Evolutionary conservation across 2,113 vertebrate species (phyloP).

Genomic region (Scolopax mira): DNA sequence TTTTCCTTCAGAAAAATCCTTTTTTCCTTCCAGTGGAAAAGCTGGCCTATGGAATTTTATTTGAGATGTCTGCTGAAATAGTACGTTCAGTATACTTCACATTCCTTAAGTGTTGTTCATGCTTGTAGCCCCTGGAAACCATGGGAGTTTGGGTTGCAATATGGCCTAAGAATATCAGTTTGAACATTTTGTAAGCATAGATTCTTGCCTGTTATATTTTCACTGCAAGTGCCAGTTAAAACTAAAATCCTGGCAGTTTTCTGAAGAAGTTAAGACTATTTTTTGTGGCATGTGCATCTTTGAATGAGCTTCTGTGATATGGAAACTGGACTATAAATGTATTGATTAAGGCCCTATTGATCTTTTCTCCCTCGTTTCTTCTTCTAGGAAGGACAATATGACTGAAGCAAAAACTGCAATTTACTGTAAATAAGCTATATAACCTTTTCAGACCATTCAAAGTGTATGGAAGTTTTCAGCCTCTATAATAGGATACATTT

Average conservation of each 20-base stretch:
- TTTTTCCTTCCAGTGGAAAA: not conserved
- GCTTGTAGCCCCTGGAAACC: slow-evolving; percentile 6
- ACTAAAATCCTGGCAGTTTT: not conserved
- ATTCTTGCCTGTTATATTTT: not conserved
- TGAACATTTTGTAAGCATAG: not conserved
- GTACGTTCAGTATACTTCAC: not conserved
- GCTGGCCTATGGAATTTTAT: not conserved
- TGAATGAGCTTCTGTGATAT: not conserved
- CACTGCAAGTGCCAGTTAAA: not conserved
- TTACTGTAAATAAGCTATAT: not conserved
- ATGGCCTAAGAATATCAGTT: not conserved
- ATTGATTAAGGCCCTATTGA: not conserved
- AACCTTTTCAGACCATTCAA: not conserved
- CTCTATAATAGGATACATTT: not conserved
- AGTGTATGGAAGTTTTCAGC: not conserved
- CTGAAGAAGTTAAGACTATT: not conserved
- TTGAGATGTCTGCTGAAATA: slow-evolving; percentile 20
- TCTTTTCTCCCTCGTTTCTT: not conserved
- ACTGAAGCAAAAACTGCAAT: not conserved
- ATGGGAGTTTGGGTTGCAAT: not conserved
- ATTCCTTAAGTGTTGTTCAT: slow-evolving; percentile 25
- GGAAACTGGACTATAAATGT: not conserved
- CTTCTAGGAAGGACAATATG: not conserved
- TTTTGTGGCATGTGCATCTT: not conserved
- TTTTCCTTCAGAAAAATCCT: not conserved